A percentile compares a stretch with the other conserved stretches of the same genome.
phyloP scores from a whole-genome alignment of 2,113 vertebrate species.

The Indri indri region DNA sequence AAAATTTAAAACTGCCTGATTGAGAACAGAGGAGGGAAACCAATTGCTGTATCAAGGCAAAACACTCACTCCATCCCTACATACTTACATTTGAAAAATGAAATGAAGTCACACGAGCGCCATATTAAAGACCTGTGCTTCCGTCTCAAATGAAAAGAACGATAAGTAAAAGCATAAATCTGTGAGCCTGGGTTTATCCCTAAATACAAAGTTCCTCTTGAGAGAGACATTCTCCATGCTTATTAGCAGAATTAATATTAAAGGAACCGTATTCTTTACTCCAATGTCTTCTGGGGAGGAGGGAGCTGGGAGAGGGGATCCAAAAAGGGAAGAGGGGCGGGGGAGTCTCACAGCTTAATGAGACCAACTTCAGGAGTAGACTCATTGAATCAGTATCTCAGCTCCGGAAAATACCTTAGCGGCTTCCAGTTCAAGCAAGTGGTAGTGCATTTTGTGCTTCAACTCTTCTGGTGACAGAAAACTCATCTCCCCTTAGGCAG shows the following conservation, averaged over 20 bases:
- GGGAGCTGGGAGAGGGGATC: not conserved
- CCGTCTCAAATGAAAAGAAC: slow-evolving; percentile 40
- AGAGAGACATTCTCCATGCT: not conserved
- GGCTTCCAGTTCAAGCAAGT: not conserved
- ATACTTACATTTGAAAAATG: slow-evolving; percentile 28
- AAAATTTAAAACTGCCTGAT: slow-evolving; percentile 75
- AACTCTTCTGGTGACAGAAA: not conserved
- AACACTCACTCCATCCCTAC: not conserved
- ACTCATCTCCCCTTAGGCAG: not conserved
- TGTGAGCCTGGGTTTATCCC: not conserved
- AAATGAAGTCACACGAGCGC: slow-evolving; percentile 3
- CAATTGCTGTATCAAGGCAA: slow-evolving; percentile 1
- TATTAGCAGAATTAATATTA: not conserved
- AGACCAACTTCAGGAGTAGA: not conserved
- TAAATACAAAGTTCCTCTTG: not conserved
- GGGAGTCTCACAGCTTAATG: not conserved
- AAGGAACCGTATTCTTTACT: not conserved
- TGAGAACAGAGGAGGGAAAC: slow-evolving; percentile 49
- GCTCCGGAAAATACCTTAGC: not conserved
- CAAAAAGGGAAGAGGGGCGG: not conserved
- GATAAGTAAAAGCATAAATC: slow-evolving; percentile 42
- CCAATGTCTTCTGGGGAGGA: not conserved
- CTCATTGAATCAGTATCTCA: not conserved
- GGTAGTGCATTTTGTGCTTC: not conserved
- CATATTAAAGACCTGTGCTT: slow-evolving; percentile 19